Evolutionary conservation across 2,888 invertebrate species (phyloP).

Genomic region (Hydriomena furcata): DNA sequence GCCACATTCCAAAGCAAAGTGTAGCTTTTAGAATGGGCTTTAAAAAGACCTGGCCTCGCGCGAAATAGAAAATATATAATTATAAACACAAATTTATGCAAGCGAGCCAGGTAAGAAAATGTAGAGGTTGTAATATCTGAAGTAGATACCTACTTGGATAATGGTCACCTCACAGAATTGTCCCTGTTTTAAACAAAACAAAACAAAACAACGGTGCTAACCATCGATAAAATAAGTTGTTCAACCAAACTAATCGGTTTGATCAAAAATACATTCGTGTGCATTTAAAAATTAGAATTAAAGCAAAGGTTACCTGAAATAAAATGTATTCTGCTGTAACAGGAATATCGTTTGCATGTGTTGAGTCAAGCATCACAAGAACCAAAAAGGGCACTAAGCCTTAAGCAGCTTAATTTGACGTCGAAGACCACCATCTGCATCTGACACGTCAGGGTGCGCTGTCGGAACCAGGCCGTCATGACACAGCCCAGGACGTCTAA

Average conservation of each 20-base stretch:
- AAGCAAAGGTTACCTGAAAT: no score
- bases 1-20: conserved; percentile 9
- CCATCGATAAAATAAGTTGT: no score
- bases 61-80: conserved; percentile 40
- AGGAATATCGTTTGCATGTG: no score
- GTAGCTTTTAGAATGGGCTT: conserved; percentile 18
- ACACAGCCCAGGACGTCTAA: conserved; percentile 24
- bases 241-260: no score
- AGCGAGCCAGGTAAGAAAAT: conserved; percentile 40
- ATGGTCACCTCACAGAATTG: not conserved
- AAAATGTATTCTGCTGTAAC: no score
- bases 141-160: not conserved
- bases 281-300: no score
- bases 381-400: not conserved
- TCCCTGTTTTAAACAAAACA: not conserved
- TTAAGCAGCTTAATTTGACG: conserved; percentile 4
- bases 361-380: not conserved
- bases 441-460: conserved; percentile 11
- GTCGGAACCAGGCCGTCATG: conserved; percentile 13
- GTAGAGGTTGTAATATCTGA: not conserved
- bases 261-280: no score
- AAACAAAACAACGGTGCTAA: no score
- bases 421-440: conserved; percentile 16
- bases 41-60: conserved; percentile 29
- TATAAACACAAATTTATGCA: conserved; percentile 37